phyloP scores from a whole-genome alignment of 2,113 vertebrate genomes.

The Salminus brasiliensis region DNA sequence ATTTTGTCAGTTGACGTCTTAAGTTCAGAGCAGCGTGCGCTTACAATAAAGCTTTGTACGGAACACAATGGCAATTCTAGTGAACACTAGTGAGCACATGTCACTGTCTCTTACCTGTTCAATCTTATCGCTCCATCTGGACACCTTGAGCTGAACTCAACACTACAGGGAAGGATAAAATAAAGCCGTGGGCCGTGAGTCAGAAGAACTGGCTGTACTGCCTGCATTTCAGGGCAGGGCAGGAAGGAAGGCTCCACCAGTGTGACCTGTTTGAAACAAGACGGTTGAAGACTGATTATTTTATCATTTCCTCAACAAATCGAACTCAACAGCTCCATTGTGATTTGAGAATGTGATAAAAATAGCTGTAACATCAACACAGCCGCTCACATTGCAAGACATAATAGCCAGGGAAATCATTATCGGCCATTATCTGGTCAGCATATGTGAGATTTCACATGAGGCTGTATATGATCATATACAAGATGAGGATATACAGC shows the following conservation, averaged over 20 bases:
- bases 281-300: neutral
- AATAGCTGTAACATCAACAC: neutral
- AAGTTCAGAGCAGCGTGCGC: neutral
- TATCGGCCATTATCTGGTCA: no score
- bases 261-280: neutral
- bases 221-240: slow-evolving; percentile 1
- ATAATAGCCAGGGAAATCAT: neutral
- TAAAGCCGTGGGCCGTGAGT: slow-evolving; percentile 16
- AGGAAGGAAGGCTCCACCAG: slow-evolving; percentile 9
- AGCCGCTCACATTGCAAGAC: neutral
- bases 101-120: neutral
- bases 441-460: no score
- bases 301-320: slow-evolving; percentile 5
- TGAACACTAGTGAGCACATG: neutral
- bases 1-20: neutral
- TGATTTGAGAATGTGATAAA: neutral
- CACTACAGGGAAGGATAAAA: slow-evolving; percentile 6
- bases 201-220: neutral
- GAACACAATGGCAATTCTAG: neutral
- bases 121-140: slow-evolving; percentile 20
- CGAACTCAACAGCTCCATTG: neutral
- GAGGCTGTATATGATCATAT: no score
- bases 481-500: no score
- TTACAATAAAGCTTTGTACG: neutral
- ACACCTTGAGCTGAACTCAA: slow-evolving; percentile 32